Evolutionary conservation across 37 sponge, comb jelly and placozoan genomes (phyloP).

Genomic region (Aplysina aerophoba): DNA sequence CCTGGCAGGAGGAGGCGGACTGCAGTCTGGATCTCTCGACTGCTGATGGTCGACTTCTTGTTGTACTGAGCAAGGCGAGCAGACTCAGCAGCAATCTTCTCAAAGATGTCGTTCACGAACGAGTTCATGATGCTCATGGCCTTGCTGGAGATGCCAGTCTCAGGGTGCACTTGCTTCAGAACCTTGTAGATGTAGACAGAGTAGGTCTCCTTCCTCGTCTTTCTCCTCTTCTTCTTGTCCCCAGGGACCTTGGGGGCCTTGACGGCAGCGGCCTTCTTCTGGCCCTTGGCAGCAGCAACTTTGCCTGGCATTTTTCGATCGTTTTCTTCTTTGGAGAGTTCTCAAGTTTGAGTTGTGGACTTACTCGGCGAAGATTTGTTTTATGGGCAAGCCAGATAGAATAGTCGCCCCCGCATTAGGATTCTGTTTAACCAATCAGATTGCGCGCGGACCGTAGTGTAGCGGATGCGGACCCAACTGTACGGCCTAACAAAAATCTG

Average conservation of each 20-base stretch:
- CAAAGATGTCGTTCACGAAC: slow-evolving; percentile 96
- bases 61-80: slow-evolving; percentile 95
- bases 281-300: slow-evolving; percentile 37
- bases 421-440: slow-evolving; percentile 28
- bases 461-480: background rate
- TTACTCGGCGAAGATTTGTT: background rate
- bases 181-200: slow-evolving; percentile 99
- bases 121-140: slow-evolving; percentile 99
- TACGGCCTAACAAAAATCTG: no score
- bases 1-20: slow-evolving; percentile 94
- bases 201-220: slow-evolving; percentile 84
- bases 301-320: background rate
- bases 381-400: background rate
- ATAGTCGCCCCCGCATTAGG: slow-evolving; percentile 14
- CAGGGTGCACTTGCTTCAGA: slow-evolving; percentile 98
- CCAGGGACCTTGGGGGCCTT: slow-evolving; percentile 31
- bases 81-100: slow-evolving; percentile 90
- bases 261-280: slow-evolving; percentile 55
- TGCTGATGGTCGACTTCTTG: slow-evolving; percentile 92
- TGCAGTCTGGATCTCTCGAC: slow-evolving; percentile 95
- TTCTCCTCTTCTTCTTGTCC: slow-evolving; percentile 75
- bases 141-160: slow-evolving; percentile 95
- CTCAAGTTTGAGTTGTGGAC: no score
- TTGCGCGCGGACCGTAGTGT: background rate
- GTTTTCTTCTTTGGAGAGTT: no score